Conservation (phyloP, 2,797 vertebrate species). For the Dendrocincla tyrannina region DNA sequence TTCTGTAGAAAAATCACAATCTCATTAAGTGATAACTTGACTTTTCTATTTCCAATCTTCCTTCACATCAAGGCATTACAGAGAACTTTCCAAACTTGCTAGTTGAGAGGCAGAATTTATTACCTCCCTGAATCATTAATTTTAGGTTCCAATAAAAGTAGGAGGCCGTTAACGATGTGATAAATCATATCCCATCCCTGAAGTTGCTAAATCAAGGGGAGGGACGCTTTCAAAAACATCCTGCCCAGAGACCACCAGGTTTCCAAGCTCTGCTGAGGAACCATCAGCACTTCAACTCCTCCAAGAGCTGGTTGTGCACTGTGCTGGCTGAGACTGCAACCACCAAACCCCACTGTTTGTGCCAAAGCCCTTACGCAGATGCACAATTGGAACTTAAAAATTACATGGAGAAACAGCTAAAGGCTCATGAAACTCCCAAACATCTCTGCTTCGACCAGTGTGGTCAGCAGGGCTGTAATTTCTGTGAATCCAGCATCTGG, state of each 20-base stretch:
- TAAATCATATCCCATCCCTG: background rate
- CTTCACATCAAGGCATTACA: background rate
- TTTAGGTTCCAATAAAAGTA: background rate
- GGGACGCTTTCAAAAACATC: background rate
- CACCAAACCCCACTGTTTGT: background rate
- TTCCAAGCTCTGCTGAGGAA: background rate
- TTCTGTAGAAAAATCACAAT: background rate
- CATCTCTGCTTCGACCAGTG: slow-evolving; percentile 3
- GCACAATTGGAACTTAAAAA: slow-evolving; percentile 16
- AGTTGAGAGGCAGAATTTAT: background rate
- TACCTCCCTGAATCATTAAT: background rate
- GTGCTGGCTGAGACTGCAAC: background rate
- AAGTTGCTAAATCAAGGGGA: background rate
- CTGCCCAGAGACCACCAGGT: background rate
- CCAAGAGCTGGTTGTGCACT: background rate
- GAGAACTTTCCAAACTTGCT: background rate
- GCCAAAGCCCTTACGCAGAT: slow-evolving; percentile 39
- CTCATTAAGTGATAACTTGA: background rate
- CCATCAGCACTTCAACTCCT: background rate
- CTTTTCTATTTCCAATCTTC: background rate
- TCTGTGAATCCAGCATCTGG: slow-evolving; percentile 44
- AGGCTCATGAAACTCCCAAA: slow-evolving; percentile 29
- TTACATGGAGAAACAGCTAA: slow-evolving; percentile 11
- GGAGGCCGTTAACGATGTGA: background rate
- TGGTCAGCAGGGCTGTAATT: slow-evolving; percentile 51